A percentile compares a stretch with the other conserved stretches of the same genome.
Evolutionary conservation across 2,797 vertebrate species (phyloP).

Genomic region (Rhinella marina): DNA sequence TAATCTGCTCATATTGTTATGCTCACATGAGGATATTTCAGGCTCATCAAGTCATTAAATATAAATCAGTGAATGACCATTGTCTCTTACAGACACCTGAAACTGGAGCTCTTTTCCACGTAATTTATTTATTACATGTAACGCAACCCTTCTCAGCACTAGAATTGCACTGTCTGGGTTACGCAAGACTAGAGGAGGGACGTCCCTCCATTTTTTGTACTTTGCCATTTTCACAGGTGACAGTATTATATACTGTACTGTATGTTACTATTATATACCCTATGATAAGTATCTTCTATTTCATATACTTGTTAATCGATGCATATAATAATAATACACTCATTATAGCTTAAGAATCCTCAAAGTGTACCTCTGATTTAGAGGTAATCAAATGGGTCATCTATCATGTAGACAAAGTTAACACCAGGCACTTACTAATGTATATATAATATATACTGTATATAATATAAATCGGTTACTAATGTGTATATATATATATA

Average conservation of each 20-base stretch:
- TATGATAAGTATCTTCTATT: too few species aligned
- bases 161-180: not conserved
- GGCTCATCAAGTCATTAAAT: not conserved
- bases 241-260: not conserved
- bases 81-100: not conserved
- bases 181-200: not conserved
- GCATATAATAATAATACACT: too few species aligned
- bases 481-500: too few species aligned
- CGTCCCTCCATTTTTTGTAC: not conserved
- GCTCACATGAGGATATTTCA: not conserved
- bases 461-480: too few species aligned
- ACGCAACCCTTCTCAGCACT: not conserved
- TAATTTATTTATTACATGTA: conserved; percentile 26
- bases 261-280: too few species aligned
- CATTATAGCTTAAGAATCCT: too few species aligned
- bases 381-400: too few species aligned
- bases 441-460: too few species aligned
- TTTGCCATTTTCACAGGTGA: not conserved
- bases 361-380: too few species aligned
- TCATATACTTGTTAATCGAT: too few species aligned
- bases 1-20: not conserved
- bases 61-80: not conserved
- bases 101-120: conserved; percentile 6
- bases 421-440: too few species aligned
- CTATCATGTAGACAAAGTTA: too few species aligned